These are phyloP conservation scores for Ellobius talpinus DNA, from an alignment of 2,113 vertebrate species.

Conservation along the genomic window DNA sequence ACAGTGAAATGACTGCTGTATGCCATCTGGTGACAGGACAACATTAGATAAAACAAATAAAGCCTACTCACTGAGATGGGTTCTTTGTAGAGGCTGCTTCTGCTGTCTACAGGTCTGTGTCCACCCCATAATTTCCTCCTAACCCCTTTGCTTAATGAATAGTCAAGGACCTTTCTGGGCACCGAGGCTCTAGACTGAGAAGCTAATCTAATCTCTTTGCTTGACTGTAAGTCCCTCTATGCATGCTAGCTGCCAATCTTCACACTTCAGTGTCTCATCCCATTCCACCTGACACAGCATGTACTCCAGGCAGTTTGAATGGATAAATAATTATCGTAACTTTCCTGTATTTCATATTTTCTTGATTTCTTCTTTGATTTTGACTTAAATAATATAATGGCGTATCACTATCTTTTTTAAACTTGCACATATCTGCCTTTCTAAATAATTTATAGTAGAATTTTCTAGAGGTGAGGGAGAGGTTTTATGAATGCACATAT, in stretches of 20 bases:
- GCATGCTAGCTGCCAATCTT: background rate
- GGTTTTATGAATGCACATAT: background rate
- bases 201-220: background rate
- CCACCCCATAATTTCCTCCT: background rate
- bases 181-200: background rate
- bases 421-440: background rate
- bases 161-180: background rate
- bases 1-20: background rate
- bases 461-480: background rate
- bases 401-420: background rate
- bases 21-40: background rate
- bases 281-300: no score
- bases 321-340: background rate
- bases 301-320: background rate
- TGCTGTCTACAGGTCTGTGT: background rate
- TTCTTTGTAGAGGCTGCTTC: background rate
- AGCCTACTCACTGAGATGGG: background rate
- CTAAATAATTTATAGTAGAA: background rate
- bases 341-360: background rate
- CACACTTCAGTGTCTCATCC: fast-evolving
- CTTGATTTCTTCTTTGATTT: background rate
- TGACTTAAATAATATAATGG: background rate
- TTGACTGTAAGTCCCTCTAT: background rate
- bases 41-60: background rate
- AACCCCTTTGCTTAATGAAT: background rate